Base-by-base conservation (phyloP, 2,888 invertebrate species). In the Herminia tarsipennalis region DNA sequence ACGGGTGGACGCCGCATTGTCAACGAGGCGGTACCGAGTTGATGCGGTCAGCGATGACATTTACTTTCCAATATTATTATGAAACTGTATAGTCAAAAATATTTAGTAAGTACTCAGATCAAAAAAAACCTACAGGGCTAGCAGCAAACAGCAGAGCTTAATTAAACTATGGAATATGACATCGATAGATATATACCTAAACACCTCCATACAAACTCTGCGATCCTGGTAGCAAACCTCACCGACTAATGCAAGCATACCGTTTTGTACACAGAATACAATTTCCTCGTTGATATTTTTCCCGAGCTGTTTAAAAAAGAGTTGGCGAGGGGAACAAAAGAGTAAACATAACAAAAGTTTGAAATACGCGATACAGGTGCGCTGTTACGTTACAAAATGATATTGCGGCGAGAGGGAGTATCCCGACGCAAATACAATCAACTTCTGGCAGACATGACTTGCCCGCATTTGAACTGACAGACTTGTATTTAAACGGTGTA, bases 291-390 rank as follows among this genome's bases (percentile, higher is more conserved):
- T 42, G 13, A 49, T 44, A 66, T 56, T 57, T 43, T 13, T 13
- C 33, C 9, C 43, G 42, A 14, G 28, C 53, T 41, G 50, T 45
- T 46, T 50, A 45, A 53, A 67, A 51, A 56, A 51, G 42, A 39
- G 48, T 49, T 44, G 36, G 24, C 25, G 22, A 18, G 38, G 40
- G 50, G 39, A 51, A 59, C 68, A 53, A 56, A 45, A 56, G 56
- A 67, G 61, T 56, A 47, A 66, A 64, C 42, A 53, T 28, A 53
- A 63, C 52, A 59, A 56, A 59, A 56, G 56, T 67, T 56, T 47
- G 38, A 56, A 53, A 49, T 51, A 50, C 48, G 65, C 44, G 47
- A 67, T 53, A 51, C 68, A 67, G 61, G 64, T 64, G 60, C 52
- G 40, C 46, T 24, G 33, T n/a, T 9, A 27, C 29, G 29, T 33